Evolutionary conservation across 2,888 invertebrate species (phyloP).

Genomic region (Drosophila falleni): DNA sequence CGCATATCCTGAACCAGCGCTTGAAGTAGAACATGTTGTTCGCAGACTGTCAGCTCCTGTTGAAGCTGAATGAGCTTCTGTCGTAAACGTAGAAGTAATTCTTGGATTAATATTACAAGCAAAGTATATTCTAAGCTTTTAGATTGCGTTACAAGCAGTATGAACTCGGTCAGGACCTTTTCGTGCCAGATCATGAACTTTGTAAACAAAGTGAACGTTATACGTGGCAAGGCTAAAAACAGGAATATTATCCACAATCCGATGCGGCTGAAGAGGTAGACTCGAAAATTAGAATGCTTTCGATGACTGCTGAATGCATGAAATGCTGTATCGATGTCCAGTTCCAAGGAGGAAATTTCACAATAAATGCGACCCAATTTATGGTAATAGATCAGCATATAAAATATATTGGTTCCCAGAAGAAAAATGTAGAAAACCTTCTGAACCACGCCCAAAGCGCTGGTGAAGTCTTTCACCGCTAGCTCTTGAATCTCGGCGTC

Average conservation of each 20-base stretch:
- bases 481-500: constrained; percentile 28
- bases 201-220: constrained; percentile 37
- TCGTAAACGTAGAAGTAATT: constrained; percentile 61
- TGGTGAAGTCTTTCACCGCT: constrained; percentile 63
- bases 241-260: constrained; percentile 55
- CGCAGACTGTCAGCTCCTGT: constrained; percentile 44
- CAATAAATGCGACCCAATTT: constrained; percentile 46
- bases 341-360: constrained; percentile 64
- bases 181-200: constrained; percentile 26
- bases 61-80: constrained; percentile 54
- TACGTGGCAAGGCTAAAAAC: constrained; percentile 18
- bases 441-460: constrained; percentile 48
- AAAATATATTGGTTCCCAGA: constrained; percentile 34
- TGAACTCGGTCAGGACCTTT: constrained; percentile 47
- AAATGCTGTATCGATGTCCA: constrained; percentile 44
- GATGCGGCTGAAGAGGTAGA: constrained; percentile 37
- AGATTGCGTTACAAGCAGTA: constrained; percentile 55
- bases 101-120: constrained; percentile 60
- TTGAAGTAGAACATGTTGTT: constrained; percentile 22
- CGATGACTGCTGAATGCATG: constrained; percentile 6
- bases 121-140: constrained; percentile 72
- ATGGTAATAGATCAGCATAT: constrained; percentile 42
- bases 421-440: constrained; percentile 46
- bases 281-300: constrained; percentile 15
- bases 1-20: constrained; percentile 60